Conservation (phyloP, 2,888 invertebrate species). For the Lutraria lutraria region DNA sequence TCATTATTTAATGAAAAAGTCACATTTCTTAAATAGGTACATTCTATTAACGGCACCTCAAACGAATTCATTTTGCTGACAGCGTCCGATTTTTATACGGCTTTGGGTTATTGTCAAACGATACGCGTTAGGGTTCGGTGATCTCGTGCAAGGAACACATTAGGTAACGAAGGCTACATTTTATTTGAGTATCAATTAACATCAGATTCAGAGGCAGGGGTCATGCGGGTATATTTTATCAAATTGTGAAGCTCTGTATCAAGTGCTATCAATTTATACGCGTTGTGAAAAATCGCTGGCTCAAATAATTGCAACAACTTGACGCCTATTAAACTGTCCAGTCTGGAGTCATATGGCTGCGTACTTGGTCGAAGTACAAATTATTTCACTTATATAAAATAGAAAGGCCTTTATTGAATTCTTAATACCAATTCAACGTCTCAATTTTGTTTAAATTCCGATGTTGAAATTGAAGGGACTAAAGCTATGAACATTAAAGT, state of each 20-base stretch:
- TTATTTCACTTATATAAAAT: not conserved
- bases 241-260: not conserved
- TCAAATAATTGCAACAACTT: slow-evolving; percentile 12
- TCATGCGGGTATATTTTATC: slow-evolving; percentile 27
- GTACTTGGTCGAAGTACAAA: not conserved
- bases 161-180: slow-evolving; percentile 18
- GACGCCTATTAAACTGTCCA: slow-evolving; percentile 25
- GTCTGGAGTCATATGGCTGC: not conserved
- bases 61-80: not conserved
- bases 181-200: slow-evolving; percentile 28
- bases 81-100: slow-evolving; percentile 19
- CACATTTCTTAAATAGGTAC: not conserved
- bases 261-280: slow-evolving; percentile 23
- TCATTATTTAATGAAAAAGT: not conserved
- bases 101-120: not conserved
- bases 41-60: not conserved
- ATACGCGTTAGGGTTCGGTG: not conserved
- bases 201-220: not conserved
- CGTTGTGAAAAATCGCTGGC: slow-evolving; percentile 22
- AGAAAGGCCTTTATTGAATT: not conserved
- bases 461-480: not conserved
- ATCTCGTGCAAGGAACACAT: slow-evolving; percentile 22
- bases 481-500: slow-evolving; percentile 7
- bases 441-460: slow-evolving; percentile 17
- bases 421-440: slow-evolving; percentile 16